These are phyloP conservation scores for Scolanthus callimorphus DNA, from an alignment of 92 coral and sea anemone species.

Conservation along the genomic window DNA sequence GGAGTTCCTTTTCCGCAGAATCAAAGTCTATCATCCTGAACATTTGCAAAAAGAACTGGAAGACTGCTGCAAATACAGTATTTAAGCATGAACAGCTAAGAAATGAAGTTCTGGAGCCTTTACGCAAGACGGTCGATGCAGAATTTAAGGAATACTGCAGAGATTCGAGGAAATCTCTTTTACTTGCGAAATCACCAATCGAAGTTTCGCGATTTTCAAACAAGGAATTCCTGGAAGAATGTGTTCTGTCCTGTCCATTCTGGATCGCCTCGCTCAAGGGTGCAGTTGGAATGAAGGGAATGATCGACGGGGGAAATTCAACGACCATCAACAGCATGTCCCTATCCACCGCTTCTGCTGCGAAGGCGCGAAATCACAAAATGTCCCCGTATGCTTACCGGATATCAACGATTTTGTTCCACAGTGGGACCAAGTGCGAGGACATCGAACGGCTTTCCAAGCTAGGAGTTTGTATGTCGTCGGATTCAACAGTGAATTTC, in stretches of 20 bases:
- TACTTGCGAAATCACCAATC: constrained; percentile 24
- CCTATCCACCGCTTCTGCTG: constrained; percentile 25
- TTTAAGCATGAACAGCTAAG: constrained; percentile 20
- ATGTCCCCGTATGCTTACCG: constrained; percentile 33
- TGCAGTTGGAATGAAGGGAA: constrained; percentile 17
- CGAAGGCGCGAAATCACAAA: constrained; percentile 22
- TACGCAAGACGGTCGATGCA: constrained; percentile 4
- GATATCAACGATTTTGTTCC: constrained; percentile 23
- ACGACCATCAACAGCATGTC: constrained; percentile 18
- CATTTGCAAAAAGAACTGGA: constrained; percentile 31
- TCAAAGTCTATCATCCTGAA: constrained; percentile 14
- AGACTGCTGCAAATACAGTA: constrained; percentile 37
- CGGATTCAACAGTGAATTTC: constrained; percentile 6
- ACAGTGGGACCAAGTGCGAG: constrained; percentile 22
- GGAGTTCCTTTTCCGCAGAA: constrained; percentile 11
- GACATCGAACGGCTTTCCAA: constrained; percentile 8
- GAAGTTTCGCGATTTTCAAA: constrained; percentile 41
- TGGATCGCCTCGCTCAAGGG: constrained; percentile 40
- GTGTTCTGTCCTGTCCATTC: constrained; percentile 20
- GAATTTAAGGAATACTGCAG: constrained; percentile 29
- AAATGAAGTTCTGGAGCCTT: constrained; percentile 13
- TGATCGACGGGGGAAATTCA: not conserved
- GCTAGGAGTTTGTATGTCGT: constrained; percentile 30
- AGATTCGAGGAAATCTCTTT: constrained; percentile 12
- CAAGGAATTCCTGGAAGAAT: constrained; percentile 18